A percentile compares a stretch with the other conserved stretches of the same genome.
phyloP scores from a whole-genome alignment of 2,797 vertebrate species.

The Jordanella pulchra region DNA sequence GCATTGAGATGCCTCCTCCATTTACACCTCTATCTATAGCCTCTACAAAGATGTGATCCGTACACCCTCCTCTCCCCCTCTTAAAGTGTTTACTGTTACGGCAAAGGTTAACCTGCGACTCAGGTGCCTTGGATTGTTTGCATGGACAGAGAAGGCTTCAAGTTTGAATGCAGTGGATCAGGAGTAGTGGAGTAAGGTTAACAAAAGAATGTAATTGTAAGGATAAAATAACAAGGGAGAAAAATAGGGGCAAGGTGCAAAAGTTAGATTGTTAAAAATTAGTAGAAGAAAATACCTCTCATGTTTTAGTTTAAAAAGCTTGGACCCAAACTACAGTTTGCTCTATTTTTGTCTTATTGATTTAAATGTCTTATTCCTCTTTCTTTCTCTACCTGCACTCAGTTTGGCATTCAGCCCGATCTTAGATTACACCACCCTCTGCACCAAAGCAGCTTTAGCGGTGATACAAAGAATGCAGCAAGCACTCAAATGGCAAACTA shows the following conservation, averaged over 20 bases:
- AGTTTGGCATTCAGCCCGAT: constrained; percentile 33
- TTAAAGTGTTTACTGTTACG: constrained; percentile 64
- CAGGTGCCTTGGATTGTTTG: constrained; percentile 12
- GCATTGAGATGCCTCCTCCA: constrained; percentile 50
- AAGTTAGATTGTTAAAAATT: background rate
- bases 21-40: constrained; percentile 63
- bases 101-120: constrained; percentile 54
- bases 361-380: constrained; percentile 11
- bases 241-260: constrained; percentile 50
- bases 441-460: constrained; percentile 61
- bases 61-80: constrained; percentile 45
- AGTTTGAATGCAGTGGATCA: background rate
- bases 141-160: constrained; percentile 58
- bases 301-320: background rate
- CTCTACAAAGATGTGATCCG: constrained; percentile 59
- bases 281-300: background rate
- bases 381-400: constrained; percentile 29
- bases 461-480: constrained; percentile 53
- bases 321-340: background rate
- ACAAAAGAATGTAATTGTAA: constrained; percentile 41
- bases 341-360: background rate
- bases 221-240: constrained; percentile 34
- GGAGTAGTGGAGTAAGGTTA: constrained; percentile 17
- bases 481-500: constrained; percentile 65
- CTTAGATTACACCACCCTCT: constrained; percentile 56